A percentile compares a stretch with the other conserved stretches of the same genome.
These are phyloP conservation scores for Acanthosepion esculentum DNA, from an alignment of 2,888 invertebrate genomes.

Conservation along the genomic window DNA sequence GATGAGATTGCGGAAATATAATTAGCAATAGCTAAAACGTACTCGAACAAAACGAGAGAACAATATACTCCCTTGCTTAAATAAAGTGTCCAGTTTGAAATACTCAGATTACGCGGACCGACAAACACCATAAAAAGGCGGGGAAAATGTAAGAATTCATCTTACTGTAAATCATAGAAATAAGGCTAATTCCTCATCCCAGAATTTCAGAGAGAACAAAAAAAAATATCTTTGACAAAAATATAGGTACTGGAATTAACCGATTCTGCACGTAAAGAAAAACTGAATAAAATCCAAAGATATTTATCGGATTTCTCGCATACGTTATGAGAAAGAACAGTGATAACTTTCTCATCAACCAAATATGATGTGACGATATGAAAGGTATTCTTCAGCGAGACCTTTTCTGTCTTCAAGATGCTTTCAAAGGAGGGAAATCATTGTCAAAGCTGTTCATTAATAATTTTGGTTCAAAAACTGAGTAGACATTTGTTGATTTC, in stretches of 20 bases:
- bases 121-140: too few relatives aligned
- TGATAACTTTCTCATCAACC: not conserved
- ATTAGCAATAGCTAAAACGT: too few relatives aligned
- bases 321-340: not conserved
- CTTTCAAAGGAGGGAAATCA: not conserved
- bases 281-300: not conserved
- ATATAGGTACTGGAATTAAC: not conserved
- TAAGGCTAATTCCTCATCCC: too few relatives aligned
- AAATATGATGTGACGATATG: not conserved
- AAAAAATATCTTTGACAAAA: too few relatives aligned
- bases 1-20: too few relatives aligned
- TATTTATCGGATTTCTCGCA: not conserved
- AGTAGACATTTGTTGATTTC: not conserved
- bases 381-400: not conserved
- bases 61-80: too few relatives aligned
- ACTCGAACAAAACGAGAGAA: too few relatives aligned
- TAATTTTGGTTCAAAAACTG: not conserved
- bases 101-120: too few relatives aligned
- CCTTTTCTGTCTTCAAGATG: not conserved
- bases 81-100: too few relatives aligned
- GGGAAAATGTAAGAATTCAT: too few relatives aligned
- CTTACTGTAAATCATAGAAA: too few relatives aligned
- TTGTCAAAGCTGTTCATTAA: not conserved
- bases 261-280: not conserved
- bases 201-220: too few relatives aligned